phyloP scores from a whole-genome alignment of 2,888 invertebrate genomes.

The Polydrusus tereticollis region DNA sequence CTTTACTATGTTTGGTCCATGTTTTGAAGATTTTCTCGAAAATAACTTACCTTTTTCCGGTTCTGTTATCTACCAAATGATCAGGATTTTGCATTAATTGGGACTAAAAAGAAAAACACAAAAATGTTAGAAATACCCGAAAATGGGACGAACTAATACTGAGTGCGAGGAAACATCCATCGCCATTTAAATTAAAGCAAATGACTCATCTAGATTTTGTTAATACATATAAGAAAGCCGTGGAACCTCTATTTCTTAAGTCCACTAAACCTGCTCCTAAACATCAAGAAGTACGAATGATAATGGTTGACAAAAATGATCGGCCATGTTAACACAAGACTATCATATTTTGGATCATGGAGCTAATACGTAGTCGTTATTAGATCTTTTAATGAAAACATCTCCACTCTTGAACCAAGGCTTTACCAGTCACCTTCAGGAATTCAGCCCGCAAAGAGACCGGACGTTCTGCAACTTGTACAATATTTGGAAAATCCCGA shows the following conservation, averaged over 20 bases:
- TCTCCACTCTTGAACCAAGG: too few species aligned
- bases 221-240: constrained; percentile 7
- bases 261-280: too few species aligned
- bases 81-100: too few species aligned
- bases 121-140: too few species aligned
- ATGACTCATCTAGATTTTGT: constrained; percentile 9
- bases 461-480: background rate
- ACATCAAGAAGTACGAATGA: too few species aligned
- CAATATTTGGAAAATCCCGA: too few species aligned
- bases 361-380: too few species aligned
- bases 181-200: constrained; percentile 5
- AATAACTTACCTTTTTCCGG: constrained; percentile 41
- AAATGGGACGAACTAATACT: too few species aligned
- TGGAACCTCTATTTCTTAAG: constrained; percentile 12
- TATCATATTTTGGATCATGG: background rate
- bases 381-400: too few species aligned
- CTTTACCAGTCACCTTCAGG: too few species aligned
- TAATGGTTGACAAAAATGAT: background rate
- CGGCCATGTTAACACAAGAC: background rate
- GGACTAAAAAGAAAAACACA: too few species aligned
- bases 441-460: background rate
- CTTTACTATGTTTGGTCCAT: constrained; percentile 6
- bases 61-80: constrained; percentile 43
- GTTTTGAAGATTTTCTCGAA: constrained; percentile 37
- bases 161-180: too few species aligned